A percentile compares a stretch with the other conserved stretches of the same genome.
These are phyloP conservation scores for Adrianichthys oophorus DNA, from an alignment of 2,797 vertebrate species.

Conservation along the genomic window DNA sequence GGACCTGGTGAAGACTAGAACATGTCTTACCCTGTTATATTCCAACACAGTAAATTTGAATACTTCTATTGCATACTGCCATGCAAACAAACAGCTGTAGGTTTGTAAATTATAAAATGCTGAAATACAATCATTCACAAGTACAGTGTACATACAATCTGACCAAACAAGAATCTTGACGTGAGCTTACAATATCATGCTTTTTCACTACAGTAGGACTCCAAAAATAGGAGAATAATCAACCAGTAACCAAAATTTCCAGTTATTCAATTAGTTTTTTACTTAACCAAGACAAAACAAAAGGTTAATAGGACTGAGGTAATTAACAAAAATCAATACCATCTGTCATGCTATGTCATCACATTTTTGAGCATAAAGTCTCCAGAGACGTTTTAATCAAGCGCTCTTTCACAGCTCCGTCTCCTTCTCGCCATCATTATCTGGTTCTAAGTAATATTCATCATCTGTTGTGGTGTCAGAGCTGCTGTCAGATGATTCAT, in stretches of 20 bases:
- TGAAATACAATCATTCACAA: constrained; percentile 10
- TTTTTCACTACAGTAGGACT: constrained; percentile 14
- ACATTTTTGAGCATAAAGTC: neutral
- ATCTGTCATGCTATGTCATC: too few relatives aligned
- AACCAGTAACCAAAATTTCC: constrained; percentile 12
- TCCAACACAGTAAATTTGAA: constrained; percentile 1
- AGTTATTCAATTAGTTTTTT: neutral
- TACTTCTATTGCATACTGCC: constrained; percentile 20
- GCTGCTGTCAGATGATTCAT: constrained; percentile 77
- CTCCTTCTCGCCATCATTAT: constrained; percentile 82
- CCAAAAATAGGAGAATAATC: constrained; percentile 30
- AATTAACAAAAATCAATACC: neutral
- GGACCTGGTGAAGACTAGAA: too few relatives aligned
- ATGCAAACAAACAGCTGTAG: constrained; percentile 32
- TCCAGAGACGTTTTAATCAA: constrained; percentile 5
- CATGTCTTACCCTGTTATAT: too few relatives aligned
- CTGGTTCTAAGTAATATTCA: constrained; percentile 88
- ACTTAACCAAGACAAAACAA: constrained; percentile 2
- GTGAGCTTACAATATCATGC: constrained; percentile 11
- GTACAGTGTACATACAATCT: constrained; percentile 6
- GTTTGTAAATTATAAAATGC: constrained; percentile 8
- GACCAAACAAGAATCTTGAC: constrained; percentile 2
- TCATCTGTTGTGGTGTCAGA: constrained; percentile 92
- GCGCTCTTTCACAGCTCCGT: constrained; percentile 82
- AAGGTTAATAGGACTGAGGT: constrained; percentile 2